phyloP scores from a whole-genome alignment of 1,140 invertebrate genomes.

The Apis mellifera region Amel_HAv3.1 CM009940.2:10889501-10890000 shows the following conservation, averaged over 20 bases:
- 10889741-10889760: background rate
- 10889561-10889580: constrained; percentile 5
- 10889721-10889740: no score
- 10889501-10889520: background rate
- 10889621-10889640: background rate
- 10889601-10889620: background rate
- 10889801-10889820: background rate
- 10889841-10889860: background rate
- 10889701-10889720: no score
- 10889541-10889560: constrained; percentile 23
- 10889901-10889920: background rate
- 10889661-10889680: background rate
- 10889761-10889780: constrained; percentile 4
- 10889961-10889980: background rate
- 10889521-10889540: background rate
- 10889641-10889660: background rate
- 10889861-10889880: background rate
- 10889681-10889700: no score
- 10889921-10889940: background rate
- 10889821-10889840: background rate
- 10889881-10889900: background rate
- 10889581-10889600: constrained; percentile 8
- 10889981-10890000: background rate
- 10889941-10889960: background rate
- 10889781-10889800: background rate